Conservation (phyloP, 2,888 invertebrate species). For the Taenaris catops region DNA sequence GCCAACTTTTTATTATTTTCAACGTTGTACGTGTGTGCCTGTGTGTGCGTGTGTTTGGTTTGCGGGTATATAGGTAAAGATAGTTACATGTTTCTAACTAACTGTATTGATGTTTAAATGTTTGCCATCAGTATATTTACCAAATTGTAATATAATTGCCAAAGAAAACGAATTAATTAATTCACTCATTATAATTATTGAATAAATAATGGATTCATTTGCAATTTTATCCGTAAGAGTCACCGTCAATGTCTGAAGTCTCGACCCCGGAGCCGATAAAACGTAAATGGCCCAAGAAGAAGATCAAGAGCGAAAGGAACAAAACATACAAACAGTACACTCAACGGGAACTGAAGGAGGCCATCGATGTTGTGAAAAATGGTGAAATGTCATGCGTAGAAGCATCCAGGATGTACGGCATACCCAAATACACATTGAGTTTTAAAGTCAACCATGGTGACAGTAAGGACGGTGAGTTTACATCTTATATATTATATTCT, state of each 20-base stretch:
- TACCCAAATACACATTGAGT: slow-evolving; percentile 43
- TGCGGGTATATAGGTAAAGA: too few species aligned
- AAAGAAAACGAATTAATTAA: too few species aligned
- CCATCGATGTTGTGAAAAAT: slow-evolving; percentile 31
- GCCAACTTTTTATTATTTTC: too few species aligned
- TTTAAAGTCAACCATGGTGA: slow-evolving; percentile 19
- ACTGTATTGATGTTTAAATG: too few species aligned
- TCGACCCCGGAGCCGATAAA: background rate
- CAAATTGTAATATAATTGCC: too few species aligned
- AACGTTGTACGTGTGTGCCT: too few species aligned
- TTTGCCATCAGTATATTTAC: too few species aligned
- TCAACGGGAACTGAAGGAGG: slow-evolving; percentile 28
- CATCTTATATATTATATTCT: background rate
- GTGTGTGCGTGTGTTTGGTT: too few species aligned
- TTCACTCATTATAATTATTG: too few species aligned
- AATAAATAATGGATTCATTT: too few species aligned
- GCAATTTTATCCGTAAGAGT: too few species aligned
- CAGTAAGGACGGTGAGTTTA: slow-evolving; percentile 15
- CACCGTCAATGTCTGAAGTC: slow-evolving; percentile 2
- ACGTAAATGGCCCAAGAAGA: slow-evolving; percentile 16
- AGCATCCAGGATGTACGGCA: slow-evolving; percentile 34
- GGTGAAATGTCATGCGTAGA: slow-evolving; percentile 25
- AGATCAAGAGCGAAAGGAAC: slow-evolving; percentile 11
- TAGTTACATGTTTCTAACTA: too few species aligned
- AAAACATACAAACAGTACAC: slow-evolving; percentile 42